These are phyloP conservation scores for Rhea americana DNA, from an alignment of 2,113 vertebrate species.

Conservation along the genomic window DNA sequence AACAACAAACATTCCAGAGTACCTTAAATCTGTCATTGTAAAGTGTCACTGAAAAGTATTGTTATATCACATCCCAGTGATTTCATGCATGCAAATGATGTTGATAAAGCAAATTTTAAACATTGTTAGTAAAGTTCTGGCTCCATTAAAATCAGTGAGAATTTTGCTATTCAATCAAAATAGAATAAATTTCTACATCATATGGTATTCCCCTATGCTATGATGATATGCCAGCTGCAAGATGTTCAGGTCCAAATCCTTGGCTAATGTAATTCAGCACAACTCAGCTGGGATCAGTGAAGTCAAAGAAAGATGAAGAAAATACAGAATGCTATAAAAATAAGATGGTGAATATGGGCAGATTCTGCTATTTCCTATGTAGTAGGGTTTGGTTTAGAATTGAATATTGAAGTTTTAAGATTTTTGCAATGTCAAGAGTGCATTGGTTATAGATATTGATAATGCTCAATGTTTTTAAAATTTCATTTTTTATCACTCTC, in stretches of 20 bases:
- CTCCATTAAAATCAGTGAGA: not conserved
- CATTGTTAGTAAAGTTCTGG: not conserved
- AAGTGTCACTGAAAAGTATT: not conserved
- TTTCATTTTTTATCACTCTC: not conserved
- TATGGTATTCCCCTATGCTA: not conserved
- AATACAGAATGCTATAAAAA: not conserved
- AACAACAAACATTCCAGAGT: accelerated
- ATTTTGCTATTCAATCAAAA: not conserved
- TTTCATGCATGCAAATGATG: not conserved
- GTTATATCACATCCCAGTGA: not conserved
- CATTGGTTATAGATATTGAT: not conserved
- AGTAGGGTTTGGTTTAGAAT: not conserved
- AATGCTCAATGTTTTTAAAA: not conserved
- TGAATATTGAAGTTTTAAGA: not conserved
- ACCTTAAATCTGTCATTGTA: not conserved
- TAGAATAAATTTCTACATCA: not conserved
- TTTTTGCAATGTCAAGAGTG: not conserved
- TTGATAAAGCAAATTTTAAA: not conserved
- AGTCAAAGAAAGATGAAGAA: not conserved
- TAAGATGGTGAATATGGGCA: not conserved
- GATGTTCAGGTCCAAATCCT: not conserved
- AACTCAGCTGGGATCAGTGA: not conserved
- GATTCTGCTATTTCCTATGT: not conserved
- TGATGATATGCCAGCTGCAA: not conserved
- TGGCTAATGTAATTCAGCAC: not conserved